These are phyloP conservation scores for Dolichopus griseipennis DNA, from an alignment of 2,888 invertebrate species.

Conservation along the genomic window DNA sequence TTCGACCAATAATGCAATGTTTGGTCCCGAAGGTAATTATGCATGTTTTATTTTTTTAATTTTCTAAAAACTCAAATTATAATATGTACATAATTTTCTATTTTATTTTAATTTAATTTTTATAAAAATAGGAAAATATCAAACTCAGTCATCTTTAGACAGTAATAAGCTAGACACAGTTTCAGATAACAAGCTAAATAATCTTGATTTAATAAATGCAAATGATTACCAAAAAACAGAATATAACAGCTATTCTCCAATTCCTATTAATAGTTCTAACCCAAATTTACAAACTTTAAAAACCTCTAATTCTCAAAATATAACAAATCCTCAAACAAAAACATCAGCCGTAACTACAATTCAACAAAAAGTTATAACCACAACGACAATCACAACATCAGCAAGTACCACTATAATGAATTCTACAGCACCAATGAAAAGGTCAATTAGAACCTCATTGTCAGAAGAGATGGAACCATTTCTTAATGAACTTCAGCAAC, in stretches of 20 bases:
- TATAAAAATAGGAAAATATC: slow-evolving; percentile 7
- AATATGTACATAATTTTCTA: background rate
- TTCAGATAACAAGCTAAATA: background rate
- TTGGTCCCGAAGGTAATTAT: slow-evolving; percentile 8
- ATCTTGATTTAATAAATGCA: background rate
- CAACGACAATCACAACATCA: background rate
- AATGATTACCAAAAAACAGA: slow-evolving; percentile 7
- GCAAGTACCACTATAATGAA: background rate
- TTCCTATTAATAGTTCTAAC: background rate
- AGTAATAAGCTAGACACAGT: background rate
- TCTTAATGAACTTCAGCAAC: background rate
- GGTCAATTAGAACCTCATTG: background rate
- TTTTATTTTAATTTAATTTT: background rate
- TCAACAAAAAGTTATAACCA: background rate
- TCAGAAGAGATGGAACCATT: background rate
- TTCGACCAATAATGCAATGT: background rate
- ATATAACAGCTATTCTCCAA: background rate
- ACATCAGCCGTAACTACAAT: background rate
- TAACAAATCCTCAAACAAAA: background rate
- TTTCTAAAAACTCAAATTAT: background rate
- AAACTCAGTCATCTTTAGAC: slow-evolving; percentile 1
- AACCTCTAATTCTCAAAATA: background rate
- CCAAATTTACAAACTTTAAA: background rate
- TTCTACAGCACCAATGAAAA: background rate
- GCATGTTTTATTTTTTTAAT: background rate